A percentile compares a stretch with the other conserved stretches of the same genome.
phyloP scores from a whole-genome alignment of 1,140 invertebrate genomes.

The Eubasilissa regina region DNA sequence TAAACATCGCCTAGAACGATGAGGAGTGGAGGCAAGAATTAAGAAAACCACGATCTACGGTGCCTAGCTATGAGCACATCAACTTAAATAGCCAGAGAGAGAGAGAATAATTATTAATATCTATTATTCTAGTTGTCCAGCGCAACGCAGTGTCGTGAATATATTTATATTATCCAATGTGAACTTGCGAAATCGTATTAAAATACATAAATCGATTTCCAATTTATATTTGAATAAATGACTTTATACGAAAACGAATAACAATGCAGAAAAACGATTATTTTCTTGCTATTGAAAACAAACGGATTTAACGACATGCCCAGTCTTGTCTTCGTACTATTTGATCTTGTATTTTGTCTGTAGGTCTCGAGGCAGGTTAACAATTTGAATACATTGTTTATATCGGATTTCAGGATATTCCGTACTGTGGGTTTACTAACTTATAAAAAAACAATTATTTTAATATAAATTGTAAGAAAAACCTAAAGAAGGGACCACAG shows the following conservation, averaged over 20 bases:
- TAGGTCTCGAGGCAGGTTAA: not conserved
- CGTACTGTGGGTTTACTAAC: too few species aligned
- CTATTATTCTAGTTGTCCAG: too few species aligned
- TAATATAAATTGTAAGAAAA: too few species aligned
- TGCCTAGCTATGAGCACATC: too few species aligned
- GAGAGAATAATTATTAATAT: too few species aligned
- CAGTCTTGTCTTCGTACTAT: not conserved
- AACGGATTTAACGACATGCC: not conserved
- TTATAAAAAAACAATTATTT: too few species aligned
- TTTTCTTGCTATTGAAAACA: not conserved
- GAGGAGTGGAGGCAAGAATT: too few species aligned
- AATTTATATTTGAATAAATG: not conserved
- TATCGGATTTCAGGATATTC: not conserved
- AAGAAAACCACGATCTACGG: too few species aligned
- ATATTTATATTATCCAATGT: not conserved
- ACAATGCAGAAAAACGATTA: not conserved
- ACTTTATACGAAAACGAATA: not conserved
- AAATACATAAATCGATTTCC: not conserved
- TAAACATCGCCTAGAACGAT: too few species aligned
- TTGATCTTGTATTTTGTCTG: not conserved
- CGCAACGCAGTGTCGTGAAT: too few species aligned
- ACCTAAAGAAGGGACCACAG: too few species aligned
- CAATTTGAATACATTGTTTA: conserved; percentile 16
- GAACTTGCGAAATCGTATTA: not conserved
- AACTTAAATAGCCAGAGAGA: too few species aligned